Percentiles rank a stretch among this genome's conserved stretches.
Evolutionary conservation across 2,888 invertebrate species (phyloP).

Genomic region (Drosophila pegasa): DNA sequence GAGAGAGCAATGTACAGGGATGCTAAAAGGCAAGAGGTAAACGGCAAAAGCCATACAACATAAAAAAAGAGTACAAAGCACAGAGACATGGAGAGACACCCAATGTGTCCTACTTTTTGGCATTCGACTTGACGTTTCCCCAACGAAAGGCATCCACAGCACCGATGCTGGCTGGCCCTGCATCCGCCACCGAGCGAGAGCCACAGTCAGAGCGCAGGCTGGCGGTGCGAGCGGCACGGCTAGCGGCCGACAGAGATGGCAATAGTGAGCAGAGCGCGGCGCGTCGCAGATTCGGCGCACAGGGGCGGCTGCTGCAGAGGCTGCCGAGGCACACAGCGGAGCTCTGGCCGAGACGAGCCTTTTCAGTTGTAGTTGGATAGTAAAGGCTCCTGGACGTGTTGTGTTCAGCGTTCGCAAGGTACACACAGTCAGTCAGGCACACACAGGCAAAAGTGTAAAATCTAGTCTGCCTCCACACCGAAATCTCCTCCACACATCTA

Average conservation of each 20-base stretch:
- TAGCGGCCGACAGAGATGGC: conserved; percentile 14
- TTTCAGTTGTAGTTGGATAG: conserved; percentile 85
- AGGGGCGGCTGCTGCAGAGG: conserved; percentile 61
- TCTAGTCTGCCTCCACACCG: conserved; percentile 28
- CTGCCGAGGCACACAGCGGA: conserved; percentile 14
- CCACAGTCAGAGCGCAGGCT: conserved; percentile 16
- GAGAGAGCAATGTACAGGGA: neutral
- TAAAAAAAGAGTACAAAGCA: conserved; percentile 13
- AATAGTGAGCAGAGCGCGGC: no score
- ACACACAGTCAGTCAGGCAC: conserved; percentile 21
- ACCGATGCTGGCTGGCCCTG: conserved; percentile 13
- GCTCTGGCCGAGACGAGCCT: conserved; percentile 57
- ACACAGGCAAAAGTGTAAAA: conserved; percentile 14
- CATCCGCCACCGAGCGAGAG: conserved; percentile 14
- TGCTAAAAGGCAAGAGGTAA: conserved; percentile 18
- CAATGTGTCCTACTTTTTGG: conserved; percentile 71
- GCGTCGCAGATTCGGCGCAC: conserved; percentile 66
- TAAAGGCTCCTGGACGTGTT: conserved; percentile 83
- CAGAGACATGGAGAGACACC: conserved; percentile 5
- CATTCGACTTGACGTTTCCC: conserved; percentile 54
- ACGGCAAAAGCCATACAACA: conserved; percentile 8
- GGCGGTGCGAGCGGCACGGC: conserved; percentile 1
- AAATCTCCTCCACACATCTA: no score
- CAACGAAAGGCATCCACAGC: conserved; percentile 31
- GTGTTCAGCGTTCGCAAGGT: conserved; percentile 70